Percentiles rank a stretch among this genome's conserved stretches.
phyloP scores from a whole-genome alignment of 2,113 vertebrate genomes.

The Macroglossus sobrinus region DNA sequence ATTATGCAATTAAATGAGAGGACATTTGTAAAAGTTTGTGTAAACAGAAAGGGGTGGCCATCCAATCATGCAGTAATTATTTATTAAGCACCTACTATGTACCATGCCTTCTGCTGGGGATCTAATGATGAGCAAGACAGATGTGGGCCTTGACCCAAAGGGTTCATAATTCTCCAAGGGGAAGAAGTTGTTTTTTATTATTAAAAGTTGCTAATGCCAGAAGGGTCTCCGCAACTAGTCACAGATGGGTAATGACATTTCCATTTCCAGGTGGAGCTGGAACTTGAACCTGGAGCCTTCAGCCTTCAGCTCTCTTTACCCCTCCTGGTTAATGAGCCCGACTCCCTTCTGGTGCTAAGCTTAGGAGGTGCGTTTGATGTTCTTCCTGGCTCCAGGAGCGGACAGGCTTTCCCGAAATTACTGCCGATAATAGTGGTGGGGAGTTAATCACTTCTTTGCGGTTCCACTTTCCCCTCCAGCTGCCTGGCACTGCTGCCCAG shows the following conservation, averaged over 20 bases:
- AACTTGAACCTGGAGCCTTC: background rate
- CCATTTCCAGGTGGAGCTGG: background rate
- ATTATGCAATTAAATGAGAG: background rate
- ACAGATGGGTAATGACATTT: background rate
- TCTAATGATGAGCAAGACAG: background rate
- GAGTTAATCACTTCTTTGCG: background rate
- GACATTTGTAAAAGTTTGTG: background rate
- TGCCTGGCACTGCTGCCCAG: background rate
- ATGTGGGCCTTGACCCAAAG: background rate
- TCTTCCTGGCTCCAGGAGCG: background rate
- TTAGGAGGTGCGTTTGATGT: background rate
- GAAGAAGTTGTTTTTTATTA: background rate
- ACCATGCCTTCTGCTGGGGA: background rate
- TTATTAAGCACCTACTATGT: background rate
- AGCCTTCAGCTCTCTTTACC: background rate
- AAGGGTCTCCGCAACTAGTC: fast-evolving
- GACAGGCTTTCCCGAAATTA: background rate
- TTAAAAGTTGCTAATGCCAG: background rate
- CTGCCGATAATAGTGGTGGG: background rate
- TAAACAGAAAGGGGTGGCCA: background rate
- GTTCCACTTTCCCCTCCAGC: background rate
- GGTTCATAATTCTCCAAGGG: background rate
- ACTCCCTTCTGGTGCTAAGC: background rate
- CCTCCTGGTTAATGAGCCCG: background rate
- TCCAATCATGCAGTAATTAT: background rate